These are phyloP conservation scores for Cardiocondyla obscurior DNA, from an alignment of 1,140 invertebrate genomes.

Conservation along the genomic window DNA sequence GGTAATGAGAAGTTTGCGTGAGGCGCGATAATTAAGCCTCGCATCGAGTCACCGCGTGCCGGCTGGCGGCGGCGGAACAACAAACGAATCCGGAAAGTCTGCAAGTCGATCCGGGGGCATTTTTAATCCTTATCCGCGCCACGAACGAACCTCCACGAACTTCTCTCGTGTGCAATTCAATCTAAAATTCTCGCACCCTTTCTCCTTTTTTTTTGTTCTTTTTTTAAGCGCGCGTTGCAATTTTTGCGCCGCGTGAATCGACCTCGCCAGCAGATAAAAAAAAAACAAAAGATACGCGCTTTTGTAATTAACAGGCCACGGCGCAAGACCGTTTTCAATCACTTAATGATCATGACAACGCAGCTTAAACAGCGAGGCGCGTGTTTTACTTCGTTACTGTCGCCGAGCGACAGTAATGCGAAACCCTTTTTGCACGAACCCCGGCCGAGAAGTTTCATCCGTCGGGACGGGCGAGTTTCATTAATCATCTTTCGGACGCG, in stretches of 20 bases:
- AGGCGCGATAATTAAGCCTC: slow-evolving; percentile 58
- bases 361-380: slow-evolving; percentile 20
- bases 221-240: neutral
- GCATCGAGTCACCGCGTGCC: slow-evolving; percentile 52
- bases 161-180: neutral
- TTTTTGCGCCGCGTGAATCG: neutral
- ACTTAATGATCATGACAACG: slow-evolving; percentile 42
- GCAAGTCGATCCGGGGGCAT: slow-evolving; percentile 41
- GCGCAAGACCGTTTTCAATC: neutral
- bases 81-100: slow-evolving; percentile 66
- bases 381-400: slow-evolving; percentile 50
- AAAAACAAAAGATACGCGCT: neutral
- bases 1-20: slow-evolving; percentile 67
- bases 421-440: slow-evolving; percentile 51
- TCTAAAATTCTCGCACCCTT: slow-evolving; percentile 14
- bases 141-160: neutral
- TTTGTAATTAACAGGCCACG: slow-evolving; percentile 50
- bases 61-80: slow-evolving; percentile 32
- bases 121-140: slow-evolving; percentile 28
- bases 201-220: too few relatives aligned
- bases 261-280: neutral
- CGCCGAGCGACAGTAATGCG: slow-evolving; percentile 13
- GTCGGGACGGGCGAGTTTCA: slow-evolving; percentile 46
- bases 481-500: slow-evolving; percentile 61
- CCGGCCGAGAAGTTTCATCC: slow-evolving; percentile 58